Base-by-base conservation (phyloP, 2,888 invertebrate genomes). In the Caenorhabditis sulstoni region DNA sequence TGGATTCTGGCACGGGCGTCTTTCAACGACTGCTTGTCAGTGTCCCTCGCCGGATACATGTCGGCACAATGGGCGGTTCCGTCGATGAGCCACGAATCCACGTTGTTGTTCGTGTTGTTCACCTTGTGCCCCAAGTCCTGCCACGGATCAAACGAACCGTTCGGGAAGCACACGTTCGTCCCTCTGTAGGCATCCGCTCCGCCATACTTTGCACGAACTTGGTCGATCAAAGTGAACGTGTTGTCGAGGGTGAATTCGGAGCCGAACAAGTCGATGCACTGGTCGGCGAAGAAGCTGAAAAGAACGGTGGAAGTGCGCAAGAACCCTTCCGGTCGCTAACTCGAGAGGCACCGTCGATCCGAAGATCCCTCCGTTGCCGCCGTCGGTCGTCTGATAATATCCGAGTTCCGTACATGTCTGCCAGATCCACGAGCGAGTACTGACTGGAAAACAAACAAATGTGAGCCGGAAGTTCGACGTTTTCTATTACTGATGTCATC, bases 371-470 rank as follows among this genome's bases (percentile, higher is more conserved):
- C 50, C 52, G 45, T 84, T 84, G 52, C 80, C 82, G 29, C 79
- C 78, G 79, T 94, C 93, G 0, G 96, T 95, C 0, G 95, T 95
- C 92, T 97, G 97, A 91, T 94, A 97, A 91, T 95, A 97, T 29
- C 96, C 97, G 90, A 96, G 96, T 91, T 97, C 97, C 0, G 95
- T 95, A 90, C 97, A 97, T 0, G 96, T 96, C 91, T 97, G 97
- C 91, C 96, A 97, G 78, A 93, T 94, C 97, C 96, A 97, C 88
- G 95, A 95, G 0, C 96, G 94, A 47, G 68, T 70, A n/a, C 75
- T 59, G 20, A 79, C 84, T 83, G 73, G 66, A 79, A 65, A 11
- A 22, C 41, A 53, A 11, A 12, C 18, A 49, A 12, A 18, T 5
- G 16, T 16, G 20, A 37, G 7, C 8, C 0, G 12, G 41, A 41